Conservation (phyloP, 2,113 vertebrate genomes). For the Barbus barbus region DNA sequence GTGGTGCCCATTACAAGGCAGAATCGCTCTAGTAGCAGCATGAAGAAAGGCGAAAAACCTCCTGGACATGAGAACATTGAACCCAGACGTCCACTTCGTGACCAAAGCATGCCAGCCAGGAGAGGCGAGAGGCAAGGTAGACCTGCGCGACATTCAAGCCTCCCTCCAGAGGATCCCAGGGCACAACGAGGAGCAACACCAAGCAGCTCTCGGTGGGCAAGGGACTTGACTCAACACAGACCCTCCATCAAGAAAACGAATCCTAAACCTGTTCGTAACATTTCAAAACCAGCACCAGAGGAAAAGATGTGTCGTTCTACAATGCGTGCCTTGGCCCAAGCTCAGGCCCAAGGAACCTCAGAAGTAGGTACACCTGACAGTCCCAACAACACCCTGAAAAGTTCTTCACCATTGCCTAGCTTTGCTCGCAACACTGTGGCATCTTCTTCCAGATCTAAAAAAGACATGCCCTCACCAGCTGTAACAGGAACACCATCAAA, state of each 20-base stretch:
- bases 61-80: slow-evolving; percentile 67
- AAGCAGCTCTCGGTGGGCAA: slow-evolving; percentile 68
- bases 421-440: slow-evolving; percentile 94
- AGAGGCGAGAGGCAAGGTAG: slow-evolving; percentile 73
- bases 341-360: slow-evolving; percentile 62
- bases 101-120: slow-evolving; percentile 78
- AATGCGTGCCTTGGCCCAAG: slow-evolving; percentile 72
- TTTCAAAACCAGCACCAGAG: slow-evolving; percentile 80
- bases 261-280: slow-evolving; percentile 83
- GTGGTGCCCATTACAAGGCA: slow-evolving; percentile 87
- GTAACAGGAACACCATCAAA: slow-evolving; percentile 70
- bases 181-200: slow-evolving; percentile 66
- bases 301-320: slow-evolving; percentile 85
- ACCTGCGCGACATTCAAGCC: slow-evolving; percentile 76
- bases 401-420: slow-evolving; percentile 72
- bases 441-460: slow-evolving; percentile 82
- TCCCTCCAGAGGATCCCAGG: slow-evolving; percentile 81
- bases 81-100: slow-evolving; percentile 69
- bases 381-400: slow-evolving; percentile 61
- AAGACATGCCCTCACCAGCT: slow-evolving; percentile 68
- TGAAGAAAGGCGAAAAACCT: slow-evolving; percentile 74
- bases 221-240: slow-evolving; percentile 69
- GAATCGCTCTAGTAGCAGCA: slow-evolving; percentile 63
- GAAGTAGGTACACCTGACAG: slow-evolving; percentile 69
- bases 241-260: slow-evolving; percentile 80